Evolutionary conservation across 2,888 invertebrate species (phyloP), one percentile per base, ranked within the genome.

Genomic region (Orthonevra nobilis): DNA sequence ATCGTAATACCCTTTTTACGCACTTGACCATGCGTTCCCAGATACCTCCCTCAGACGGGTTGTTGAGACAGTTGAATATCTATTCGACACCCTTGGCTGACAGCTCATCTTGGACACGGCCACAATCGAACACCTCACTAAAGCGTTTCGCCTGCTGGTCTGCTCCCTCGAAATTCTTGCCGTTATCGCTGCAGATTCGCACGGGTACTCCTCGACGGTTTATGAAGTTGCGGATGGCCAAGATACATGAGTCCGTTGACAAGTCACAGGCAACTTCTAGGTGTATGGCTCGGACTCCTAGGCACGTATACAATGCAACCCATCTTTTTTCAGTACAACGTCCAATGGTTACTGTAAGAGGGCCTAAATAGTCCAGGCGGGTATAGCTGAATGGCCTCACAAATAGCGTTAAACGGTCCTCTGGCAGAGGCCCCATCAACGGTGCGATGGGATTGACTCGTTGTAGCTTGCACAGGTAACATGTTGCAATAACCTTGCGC

Each of bases 21-120:
- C 77, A 81, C 5, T 75, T 34, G 0, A 83, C 69, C 23, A 82
- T 50, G 3, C 82, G 60, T 56, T 83, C 82, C 83, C 82, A 83
- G 17, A 60, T 36, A 5, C 82, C 83, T 1, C 81, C 83, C 56
- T 46, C 38, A 19, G 30, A 26, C 20, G 64, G 64, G 15, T 64
- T 64, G 23, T 6, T 20, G 1, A 52, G 64, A 50, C 52, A 61
- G 23, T 61, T 61, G 15, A 61, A 61, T 1, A 32, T 12, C 66
- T 54, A 66, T 17, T 66, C 74, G 1, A 68, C 17, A 2, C 48
- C 68, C 26, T 44, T 60, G 6, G 36, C 14, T 9, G 69, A 56
- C 17, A 69, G 36, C 30, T 61, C 52, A 19, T 38, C 42, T 38
- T 68, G 40, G 14, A 75, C 44, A 6, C 40, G 54, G 5, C 9